A percentile compares a stretch with the other conserved stretches of the same genome.
Evolutionary conservation across 2,797 vertebrate species (phyloP).

Genomic region (Anabas testudineus): DNA sequence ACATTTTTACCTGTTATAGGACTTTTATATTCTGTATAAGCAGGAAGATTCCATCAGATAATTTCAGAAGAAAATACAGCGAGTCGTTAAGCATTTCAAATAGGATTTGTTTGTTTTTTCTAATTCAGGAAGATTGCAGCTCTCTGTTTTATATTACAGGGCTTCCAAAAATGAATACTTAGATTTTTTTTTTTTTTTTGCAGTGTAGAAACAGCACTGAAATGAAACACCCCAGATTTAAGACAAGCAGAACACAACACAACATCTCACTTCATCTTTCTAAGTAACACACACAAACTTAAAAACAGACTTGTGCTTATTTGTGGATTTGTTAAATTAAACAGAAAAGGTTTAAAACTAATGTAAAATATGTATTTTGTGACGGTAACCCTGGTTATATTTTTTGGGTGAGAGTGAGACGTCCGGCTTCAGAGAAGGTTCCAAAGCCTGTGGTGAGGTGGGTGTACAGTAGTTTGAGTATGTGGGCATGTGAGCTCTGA

Average conservation of each 20-base stretch:
- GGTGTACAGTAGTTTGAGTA: conserved; percentile 31
- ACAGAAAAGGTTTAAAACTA: conserved; percentile 71
- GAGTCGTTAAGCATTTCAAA: conserved; percentile 4
- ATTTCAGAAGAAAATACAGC: not conserved
- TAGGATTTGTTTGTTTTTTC: not conserved
- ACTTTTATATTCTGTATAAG: not conserved
- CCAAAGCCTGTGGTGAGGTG: conserved; percentile 47
- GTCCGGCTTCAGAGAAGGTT: conserved; percentile 53
- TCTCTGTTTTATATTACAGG: conserved; percentile 26
- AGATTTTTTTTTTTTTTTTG: conserved; percentile 1
- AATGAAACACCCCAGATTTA: conserved; percentile 56
- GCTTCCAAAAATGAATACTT: conserved; percentile 8
- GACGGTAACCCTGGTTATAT: conserved; percentile 48
- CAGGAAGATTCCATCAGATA: not conserved
- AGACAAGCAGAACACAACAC: conserved; percentile 21
- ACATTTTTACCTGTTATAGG: conserved; percentile 18
- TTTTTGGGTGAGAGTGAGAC: conserved; percentile 39
- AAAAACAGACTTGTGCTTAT: conserved; percentile 39
- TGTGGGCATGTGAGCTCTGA: conserved; percentile 57
- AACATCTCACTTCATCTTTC: not conserved
- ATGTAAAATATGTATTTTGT: conserved; percentile 71
- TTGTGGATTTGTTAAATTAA: conserved; percentile 71
- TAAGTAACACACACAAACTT: too few species aligned
- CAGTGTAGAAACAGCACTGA: not conserved
- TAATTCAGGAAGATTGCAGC: not conserved